Percentiles rank a stretch among this genome's conserved stretches.
phyloP scores from a whole-genome alignment of 2,797 vertebrate species.

The Onychomys torridus region DNA sequence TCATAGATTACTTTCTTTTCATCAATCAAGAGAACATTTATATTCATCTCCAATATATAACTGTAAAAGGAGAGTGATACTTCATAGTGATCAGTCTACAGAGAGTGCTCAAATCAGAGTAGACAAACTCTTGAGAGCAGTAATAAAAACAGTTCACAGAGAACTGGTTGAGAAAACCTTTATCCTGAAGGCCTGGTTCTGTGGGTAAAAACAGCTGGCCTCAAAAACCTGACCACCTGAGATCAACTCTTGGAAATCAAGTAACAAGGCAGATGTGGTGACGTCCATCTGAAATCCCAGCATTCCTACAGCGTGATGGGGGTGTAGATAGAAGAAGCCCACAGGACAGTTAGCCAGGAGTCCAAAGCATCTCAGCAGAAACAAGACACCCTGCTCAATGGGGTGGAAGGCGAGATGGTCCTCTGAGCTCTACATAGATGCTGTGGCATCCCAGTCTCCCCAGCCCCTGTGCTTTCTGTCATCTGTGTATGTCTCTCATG shows the following conservation, averaged over 20 bases:
- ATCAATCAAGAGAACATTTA: constrained; percentile 44
- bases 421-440: not conserved
- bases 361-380: not conserved
- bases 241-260: not conserved
- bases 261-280: not conserved
- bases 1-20: constrained; percentile 32
- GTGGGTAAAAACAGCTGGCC: not conserved
- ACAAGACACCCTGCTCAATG: not conserved
- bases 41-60: not conserved
- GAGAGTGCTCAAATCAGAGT: not conserved
- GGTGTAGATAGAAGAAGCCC: not conserved
- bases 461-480: not conserved
- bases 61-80: not conserved
- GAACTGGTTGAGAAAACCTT: not conserved
- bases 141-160: not conserved
- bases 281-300: not conserved
- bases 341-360: not conserved
- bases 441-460: not conserved
- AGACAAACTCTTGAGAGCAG: not conserved
- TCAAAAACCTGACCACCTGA: not conserved
- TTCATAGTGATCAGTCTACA: constrained; percentile 27
- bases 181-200: not conserved
- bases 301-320: not conserved
- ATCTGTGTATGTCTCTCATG: not conserved
- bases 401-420: not conserved